Base-by-base conservation (phyloP, 2,888 invertebrate genomes). In the Drosophila niveifrons region DNA sequence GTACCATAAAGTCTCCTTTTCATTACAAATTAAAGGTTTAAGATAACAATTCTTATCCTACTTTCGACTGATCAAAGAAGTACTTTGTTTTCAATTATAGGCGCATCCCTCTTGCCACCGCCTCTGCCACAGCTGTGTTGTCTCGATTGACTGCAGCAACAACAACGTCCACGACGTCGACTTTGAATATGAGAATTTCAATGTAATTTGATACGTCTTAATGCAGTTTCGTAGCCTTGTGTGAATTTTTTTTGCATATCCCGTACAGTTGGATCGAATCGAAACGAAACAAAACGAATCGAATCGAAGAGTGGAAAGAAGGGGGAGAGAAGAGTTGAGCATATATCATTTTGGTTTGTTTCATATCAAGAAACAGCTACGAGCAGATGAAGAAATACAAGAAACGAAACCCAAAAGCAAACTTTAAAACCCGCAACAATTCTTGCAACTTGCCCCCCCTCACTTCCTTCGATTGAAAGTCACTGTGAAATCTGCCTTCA, bases 151-250 rank as follows among this genome's bases (percentile, higher is more conserved):
- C 61, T 74, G 68, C 57, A 69, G 55, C 52, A 57, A 46, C 57
- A 53, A 61, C 52, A 53, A 29, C 48, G 36, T 41, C 59, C 18
- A 48, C 57, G 13, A 47, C 61, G 66, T 57, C 75, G 69, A 75
- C 75, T 80, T 80, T 78, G 66, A 87, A 78, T 87, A 75, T 75
- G 78, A 85, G 89, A 78, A 89, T 77, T 88, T 81, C 79, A 75
- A 73, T 84, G 85, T 69, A 85, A 85, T 75, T 79, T 69, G 77
- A 85, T 88, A 77, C 57, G 52, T 62, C 71, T 75, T 77, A 79
- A 72, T 77, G 83, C 76, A 77, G 72, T 83, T 75, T 66, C 68
- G 74, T 62, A 78, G 84, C 75, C 78, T 87, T 85, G 82, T 89
- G 85, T 76, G 87, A 86, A 76, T 58, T 59, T 55, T 87, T 65